phyloP scores from a whole-genome alignment of 1,140 invertebrate species.

The Asobara japonica region DNA sequence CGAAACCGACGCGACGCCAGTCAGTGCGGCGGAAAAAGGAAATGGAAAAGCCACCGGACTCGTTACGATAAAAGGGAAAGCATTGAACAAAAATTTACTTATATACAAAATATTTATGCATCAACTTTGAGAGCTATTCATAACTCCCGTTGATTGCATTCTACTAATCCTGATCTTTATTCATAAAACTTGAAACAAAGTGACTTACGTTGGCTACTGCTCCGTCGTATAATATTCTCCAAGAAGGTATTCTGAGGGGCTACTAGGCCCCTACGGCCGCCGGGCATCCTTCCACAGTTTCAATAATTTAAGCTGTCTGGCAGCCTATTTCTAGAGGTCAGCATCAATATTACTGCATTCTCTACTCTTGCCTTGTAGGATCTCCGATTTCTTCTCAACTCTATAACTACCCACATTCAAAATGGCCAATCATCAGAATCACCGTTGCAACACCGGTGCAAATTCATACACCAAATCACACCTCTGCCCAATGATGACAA shows the following conservation, averaged over 20 bases:
- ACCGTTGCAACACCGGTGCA: background rate
- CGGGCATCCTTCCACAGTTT: slow-evolving; percentile 80
- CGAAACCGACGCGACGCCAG: too few relatives aligned
- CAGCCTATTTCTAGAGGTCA: background rate
- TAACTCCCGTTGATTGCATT: too few relatives aligned
- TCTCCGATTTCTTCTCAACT: background rate
- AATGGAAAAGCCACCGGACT: too few relatives aligned
- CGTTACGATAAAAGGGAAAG: too few relatives aligned
- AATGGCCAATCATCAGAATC: background rate
- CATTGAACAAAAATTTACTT: too few relatives aligned
- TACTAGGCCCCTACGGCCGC: slow-evolving; percentile 95
- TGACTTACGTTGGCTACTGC: slow-evolving; percentile 96
- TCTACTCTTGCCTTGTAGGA: background rate
- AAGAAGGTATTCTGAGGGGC: slow-evolving; percentile 99
- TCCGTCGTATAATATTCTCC: slow-evolving; percentile 98
- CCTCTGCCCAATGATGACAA: background rate
- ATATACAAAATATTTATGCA: too few relatives aligned
- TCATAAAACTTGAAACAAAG: too few relatives aligned
- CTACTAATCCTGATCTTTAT: too few relatives aligned
- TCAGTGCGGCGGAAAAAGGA: too few relatives aligned
- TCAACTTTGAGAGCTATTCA: too few relatives aligned
- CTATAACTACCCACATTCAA: background rate
- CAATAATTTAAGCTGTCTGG: slow-evolving; percentile 39
- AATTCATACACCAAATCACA: background rate
- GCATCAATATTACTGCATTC: background rate